A percentile compares a stretch with the other conserved stretches of the same genome.
phyloP scores from a whole-genome alignment of 2,113 vertebrate genomes.

The Phyllostomus hastatus region DNA sequence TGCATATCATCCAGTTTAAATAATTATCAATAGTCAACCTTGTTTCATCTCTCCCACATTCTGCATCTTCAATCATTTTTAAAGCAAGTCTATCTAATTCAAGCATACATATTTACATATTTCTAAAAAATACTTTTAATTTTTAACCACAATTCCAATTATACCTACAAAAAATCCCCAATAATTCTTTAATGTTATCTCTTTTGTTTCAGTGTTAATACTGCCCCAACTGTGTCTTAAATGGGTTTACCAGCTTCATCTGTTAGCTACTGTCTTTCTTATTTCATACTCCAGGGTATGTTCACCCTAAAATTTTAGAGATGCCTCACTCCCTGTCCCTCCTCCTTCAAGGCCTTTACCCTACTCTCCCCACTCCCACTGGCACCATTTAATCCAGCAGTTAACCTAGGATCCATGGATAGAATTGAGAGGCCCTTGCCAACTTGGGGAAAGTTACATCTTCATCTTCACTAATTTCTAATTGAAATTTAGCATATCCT shows the following conservation, averaged over 20 bases:
- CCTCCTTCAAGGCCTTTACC: not conserved
- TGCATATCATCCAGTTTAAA: not conserved
- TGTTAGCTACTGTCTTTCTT: not conserved
- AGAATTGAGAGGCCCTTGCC: not conserved
- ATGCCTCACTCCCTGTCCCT: not conserved
- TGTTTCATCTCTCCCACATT: not conserved
- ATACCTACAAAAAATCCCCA: not conserved
- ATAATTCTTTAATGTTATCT: not conserved
- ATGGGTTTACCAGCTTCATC: not conserved
- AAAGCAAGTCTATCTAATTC: not conserved
- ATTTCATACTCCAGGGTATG: not conserved
- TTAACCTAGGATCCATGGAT: not conserved
- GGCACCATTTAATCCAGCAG: not conserved
- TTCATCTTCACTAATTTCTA: not conserved
- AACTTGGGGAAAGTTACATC: not conserved
- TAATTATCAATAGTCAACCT: not conserved
- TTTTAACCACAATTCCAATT: not conserved
- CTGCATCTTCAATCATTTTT: not conserved
- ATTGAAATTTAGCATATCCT: not conserved
- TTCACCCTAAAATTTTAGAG: not conserved
- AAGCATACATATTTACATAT: not conserved
- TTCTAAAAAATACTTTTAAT: not conserved
- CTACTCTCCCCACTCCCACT: not conserved
- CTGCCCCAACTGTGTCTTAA: not conserved
- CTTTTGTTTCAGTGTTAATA: not conserved